Evolutionary conservation across 2,113 vertebrate genomes (phyloP).

Genomic region (Edolisoma coerulescens): DNA sequence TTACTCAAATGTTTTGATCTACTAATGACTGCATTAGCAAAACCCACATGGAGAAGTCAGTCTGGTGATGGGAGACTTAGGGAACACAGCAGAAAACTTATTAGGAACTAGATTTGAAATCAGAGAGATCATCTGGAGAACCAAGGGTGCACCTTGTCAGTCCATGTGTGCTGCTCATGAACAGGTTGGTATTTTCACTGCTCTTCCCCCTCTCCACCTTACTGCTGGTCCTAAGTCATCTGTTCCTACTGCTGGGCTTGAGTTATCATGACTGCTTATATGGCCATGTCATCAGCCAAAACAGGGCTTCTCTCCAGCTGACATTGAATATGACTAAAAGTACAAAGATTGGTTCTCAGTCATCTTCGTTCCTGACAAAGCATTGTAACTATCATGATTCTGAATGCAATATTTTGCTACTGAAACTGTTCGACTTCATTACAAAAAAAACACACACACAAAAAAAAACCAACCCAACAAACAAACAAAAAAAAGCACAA

Average conservation of each 20-base stretch:
- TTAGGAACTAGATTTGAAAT: not conserved
- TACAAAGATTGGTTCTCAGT: not conserved
- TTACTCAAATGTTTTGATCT: not conserved
- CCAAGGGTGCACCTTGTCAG: not conserved
- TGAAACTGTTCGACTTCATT: not conserved
- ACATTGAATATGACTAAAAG: not conserved
- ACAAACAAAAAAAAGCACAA: not conserved
- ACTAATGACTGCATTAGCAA: not conserved
- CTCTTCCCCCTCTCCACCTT: not conserved
- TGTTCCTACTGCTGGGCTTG: not conserved
- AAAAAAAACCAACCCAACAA: not conserved
- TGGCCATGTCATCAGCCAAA: not conserved
- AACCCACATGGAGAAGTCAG: not conserved
- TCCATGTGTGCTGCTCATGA: not conserved
- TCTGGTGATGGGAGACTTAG: not conserved
- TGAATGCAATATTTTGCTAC: not conserved
- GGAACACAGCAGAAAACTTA: not conserved
- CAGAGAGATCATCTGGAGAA: not conserved
- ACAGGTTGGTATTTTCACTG: not conserved
- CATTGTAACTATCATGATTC: not conserved
- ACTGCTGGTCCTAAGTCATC: not conserved
- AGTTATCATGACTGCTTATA: not conserved
- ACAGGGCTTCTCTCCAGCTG: not conserved
- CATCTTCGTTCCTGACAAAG: not conserved
- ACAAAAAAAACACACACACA: not conserved